Conservation (phyloP, 2,113 vertebrate species). For the Scartelaos histophorus region DNA sequence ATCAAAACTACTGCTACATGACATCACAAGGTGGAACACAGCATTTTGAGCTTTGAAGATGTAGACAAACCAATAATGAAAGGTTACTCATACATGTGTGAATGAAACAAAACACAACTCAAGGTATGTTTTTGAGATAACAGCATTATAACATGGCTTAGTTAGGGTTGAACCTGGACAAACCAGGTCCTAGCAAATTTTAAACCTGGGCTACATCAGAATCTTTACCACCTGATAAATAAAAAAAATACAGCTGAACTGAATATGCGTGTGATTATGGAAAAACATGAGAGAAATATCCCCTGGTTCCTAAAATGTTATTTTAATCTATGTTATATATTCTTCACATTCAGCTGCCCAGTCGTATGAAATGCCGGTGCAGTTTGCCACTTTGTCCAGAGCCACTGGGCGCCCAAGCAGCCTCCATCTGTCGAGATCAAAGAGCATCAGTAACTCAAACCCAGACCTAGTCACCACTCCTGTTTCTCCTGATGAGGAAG, state of each 20-base stretch:
- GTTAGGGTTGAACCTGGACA: too few relatives aligned
- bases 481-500: slow-evolving; percentile 85
- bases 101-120: too few relatives aligned
- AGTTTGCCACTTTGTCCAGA: slow-evolving; percentile 84
- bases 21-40: too few relatives aligned
- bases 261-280: too few relatives aligned
- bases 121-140: too few relatives aligned
- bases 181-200: too few relatives aligned
- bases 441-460: slow-evolving; percentile 92
- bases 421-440: slow-evolving; percentile 84
- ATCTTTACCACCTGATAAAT: background rate
- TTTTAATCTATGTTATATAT: background rate
- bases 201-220: too few relatives aligned
- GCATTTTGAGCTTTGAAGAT: too few relatives aligned
- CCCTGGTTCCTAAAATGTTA: background rate
- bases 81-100: too few relatives aligned
- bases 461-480: slow-evolving; percentile 85
- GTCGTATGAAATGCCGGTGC: slow-evolving; percentile 75
- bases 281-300: background rate
- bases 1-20: too few relatives aligned
- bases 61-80: too few relatives aligned
- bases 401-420: slow-evolving; percentile 80
- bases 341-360: slow-evolving; percentile 43
- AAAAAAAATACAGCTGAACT: background rate
- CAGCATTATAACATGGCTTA: too few relatives aligned